Base-by-base conservation (phyloP, 2,113 vertebrate genomes). In the Phoenicopterus ruber region DNA sequence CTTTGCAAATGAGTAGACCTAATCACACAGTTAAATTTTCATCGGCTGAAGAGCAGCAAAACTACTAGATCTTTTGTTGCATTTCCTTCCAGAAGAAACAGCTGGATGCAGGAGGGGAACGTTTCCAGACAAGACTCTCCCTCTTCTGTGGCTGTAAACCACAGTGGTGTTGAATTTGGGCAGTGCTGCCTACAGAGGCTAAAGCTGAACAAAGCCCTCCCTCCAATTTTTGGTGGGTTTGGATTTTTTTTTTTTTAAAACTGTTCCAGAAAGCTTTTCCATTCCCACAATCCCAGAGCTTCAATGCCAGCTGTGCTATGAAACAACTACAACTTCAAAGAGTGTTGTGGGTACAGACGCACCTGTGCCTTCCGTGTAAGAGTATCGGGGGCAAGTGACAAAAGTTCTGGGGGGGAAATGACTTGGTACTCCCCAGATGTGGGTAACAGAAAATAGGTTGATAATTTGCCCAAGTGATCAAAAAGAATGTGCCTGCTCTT, bases 361-460 rank as follows among this genome's bases (percentile, higher is more conserved):
- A 59, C 13, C 34, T 34, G 8, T 81, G 10, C 13, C 17, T 88
- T 88, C 6, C 1, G 1, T 2, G 0, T 31, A 34, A 62, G 9
- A 16, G 12, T 44, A 72, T 62, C 20, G 5, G 13, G 81, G 34
- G 17, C 29, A 62, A 0, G 2, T 1, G 6, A 20, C 29, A 46
- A 19, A 46, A 26, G 26, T 34, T 38, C n/a, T 67, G 14, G 18
- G 13, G 2, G 67, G 11, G 10, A 88, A 83, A 66, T 29, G 4
- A 3, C 34, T 74, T 26, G 17, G 9, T 71, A 14, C 2, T 83
- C 20, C 13, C 19, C 7, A 59, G 21, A 61, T 10, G 4, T 15
- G 4, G 3, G 26, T 57, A 69, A 34, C 17, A 84, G 50, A 78
- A 82, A 55, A 78, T 2, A 52, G 8, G 3, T 32, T 61, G 9